These are phyloP conservation scores for Aleiodes sp. DNA, from an alignment of 1,140 invertebrate species.

Conservation along the genomic window DNA sequence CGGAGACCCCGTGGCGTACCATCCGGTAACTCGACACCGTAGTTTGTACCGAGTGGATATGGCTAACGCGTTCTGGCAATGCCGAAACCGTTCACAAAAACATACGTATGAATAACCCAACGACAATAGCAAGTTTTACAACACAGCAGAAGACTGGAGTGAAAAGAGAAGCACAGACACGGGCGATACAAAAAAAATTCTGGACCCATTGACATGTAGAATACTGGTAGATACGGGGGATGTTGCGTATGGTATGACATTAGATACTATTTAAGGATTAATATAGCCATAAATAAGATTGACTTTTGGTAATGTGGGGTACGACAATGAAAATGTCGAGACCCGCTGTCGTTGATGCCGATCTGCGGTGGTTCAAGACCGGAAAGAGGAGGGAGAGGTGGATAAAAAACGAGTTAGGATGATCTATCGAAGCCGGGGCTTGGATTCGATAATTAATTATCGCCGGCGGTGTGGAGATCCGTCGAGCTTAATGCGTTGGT, in stretches of 20 bases:
- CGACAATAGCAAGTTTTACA: conserved; percentile 57
- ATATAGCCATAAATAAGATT: conserved; percentile 67
- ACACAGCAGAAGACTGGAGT: not conserved
- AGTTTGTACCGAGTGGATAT: conserved; percentile 61
- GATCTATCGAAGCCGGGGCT: conserved; percentile 3
- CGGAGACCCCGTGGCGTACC: conserved; percentile 64
- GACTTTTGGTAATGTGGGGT: conserved; percentile 43
- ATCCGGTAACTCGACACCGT: conserved; percentile 68
- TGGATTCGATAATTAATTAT: conserved; percentile 13
- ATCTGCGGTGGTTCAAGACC: not conserved
- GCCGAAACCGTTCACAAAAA: conserved; percentile 57
- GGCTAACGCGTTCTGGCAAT: conserved; percentile 49
- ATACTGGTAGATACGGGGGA: conserved; percentile 14
- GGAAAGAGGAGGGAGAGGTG: not conserved
- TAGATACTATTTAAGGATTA: conserved; percentile 68
- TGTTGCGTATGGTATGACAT: conserved; percentile 53
- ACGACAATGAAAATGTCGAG: conserved; percentile 9
- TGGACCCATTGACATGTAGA: conserved; percentile 45
- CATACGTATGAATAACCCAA: conserved; percentile 61
- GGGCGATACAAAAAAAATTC: not conserved
- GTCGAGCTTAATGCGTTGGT: conserved; percentile 3
- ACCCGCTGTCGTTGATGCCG: not conserved
- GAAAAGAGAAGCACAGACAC: not conserved
- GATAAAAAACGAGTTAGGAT: conserved; percentile 1
- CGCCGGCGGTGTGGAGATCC: not conserved